Evolutionary conservation across 2,888 invertebrate genomes (phyloP), one percentile per base, ranked within the genome.

Genomic region (Halictus ligatus): DNA sequence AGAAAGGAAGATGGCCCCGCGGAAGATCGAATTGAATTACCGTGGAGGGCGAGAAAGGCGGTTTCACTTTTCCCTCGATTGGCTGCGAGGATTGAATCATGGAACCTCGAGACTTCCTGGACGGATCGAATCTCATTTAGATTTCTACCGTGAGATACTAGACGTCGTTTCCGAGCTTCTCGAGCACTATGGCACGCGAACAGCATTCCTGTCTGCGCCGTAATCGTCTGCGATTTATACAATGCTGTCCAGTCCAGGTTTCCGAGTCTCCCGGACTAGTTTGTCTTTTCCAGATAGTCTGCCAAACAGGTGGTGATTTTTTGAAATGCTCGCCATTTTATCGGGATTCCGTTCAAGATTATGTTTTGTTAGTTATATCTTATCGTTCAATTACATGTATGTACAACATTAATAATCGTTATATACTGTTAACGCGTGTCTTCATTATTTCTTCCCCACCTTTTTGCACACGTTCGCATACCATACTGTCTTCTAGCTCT

Each of bases 41-140:
- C 81, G 83, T 46, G 81, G 76, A 81, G 83, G 84, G 80, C 80
- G 84, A 86, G 86, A 86, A 88, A 86, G 89, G 81, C 86, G 90
- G 90, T 91, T 89, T 91, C 89, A 91, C 91, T 91, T 91, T 91
- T 88, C 90, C 87, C 91, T 84, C 85, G 87, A 89, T 89, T 88
- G 89, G 86, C 85, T 80, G 73, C 83, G 86, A 84, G 88, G 91
- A 91, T 90, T 91, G 89, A 91, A 91, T 91, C 90, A 89, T 83
- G 90, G 91, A 87, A 91, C 89, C 83, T 87, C 85, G 78, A 86
- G 88, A 89, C 86, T 91, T 89, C 88, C 80, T 80, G 83, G 86
- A 88, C 88, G 90, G 92, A 93, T 93, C 92, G 92, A 93, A 93
- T 92, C 92, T 93, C 93, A 92, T 92, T 93, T 92, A 92, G 93